Conservation (phyloP, 2,797 vertebrate species). For the Leucoraja ocellata region DNA sequence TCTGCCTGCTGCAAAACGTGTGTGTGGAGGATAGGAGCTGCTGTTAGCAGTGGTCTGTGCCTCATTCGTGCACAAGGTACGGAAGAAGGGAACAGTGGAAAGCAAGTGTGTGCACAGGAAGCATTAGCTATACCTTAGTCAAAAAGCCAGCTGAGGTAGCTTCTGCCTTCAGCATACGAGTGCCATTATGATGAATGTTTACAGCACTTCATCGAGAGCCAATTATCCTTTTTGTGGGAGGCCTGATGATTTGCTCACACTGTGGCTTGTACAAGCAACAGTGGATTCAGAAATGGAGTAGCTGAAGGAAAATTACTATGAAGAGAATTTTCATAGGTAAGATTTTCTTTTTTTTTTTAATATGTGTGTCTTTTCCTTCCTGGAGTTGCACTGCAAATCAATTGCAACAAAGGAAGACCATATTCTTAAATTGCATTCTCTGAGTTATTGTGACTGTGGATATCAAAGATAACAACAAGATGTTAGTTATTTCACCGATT, state of each 20-base stretch:
- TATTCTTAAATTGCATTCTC: not conserved
- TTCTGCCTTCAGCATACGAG: constrained; percentile 48
- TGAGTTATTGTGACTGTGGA: constrained; percentile 16
- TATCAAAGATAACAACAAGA: not conserved
- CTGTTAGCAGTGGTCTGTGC: not conserved
- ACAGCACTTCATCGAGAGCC: constrained; percentile 56
- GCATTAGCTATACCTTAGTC: constrained; percentile 48
- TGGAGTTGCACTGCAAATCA: not conserved
- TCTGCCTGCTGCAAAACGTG: constrained; percentile 19
- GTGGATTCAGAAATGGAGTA: constrained; percentile 46
- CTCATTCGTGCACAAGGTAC: not conserved
- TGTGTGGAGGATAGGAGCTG: not conserved
- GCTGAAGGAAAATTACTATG: constrained; percentile 41
- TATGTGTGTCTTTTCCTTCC: not conserved
- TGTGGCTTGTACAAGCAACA: constrained; percentile 45
- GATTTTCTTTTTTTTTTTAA: constrained; percentile 42
- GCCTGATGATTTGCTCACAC: constrained; percentile 57
- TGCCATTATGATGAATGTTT: constrained; percentile 54
- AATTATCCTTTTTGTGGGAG: constrained; percentile 55
- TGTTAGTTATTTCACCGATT: not conserved
- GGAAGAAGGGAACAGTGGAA: constrained; percentile 9
- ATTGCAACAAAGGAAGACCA: not conserved
- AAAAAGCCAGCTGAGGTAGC: constrained; percentile 45
- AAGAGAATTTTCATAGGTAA: constrained; percentile 51
- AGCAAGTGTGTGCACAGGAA: constrained; percentile 42